Evolutionary conservation across 53 echinoderm and acorn worm genomes (phyloP).

Genomic region (Paelopatides confundens): DNA sequence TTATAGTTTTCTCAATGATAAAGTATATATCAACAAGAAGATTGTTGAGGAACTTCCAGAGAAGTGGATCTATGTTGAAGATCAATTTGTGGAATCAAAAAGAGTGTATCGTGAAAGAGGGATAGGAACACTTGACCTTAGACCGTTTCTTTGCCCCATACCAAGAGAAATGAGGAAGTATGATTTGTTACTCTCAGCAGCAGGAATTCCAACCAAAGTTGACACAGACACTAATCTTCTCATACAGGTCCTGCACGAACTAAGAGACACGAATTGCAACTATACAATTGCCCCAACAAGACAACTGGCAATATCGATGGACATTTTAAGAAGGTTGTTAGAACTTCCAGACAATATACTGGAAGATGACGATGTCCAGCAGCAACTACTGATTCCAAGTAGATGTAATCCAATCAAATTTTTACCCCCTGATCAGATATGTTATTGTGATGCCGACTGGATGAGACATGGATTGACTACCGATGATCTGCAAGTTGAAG

Average conservation of each 20-base stretch:
- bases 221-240: background rate
- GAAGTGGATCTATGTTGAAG: slow-evolving; percentile 43
- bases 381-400: slow-evolving; percentile 32
- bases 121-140: background rate
- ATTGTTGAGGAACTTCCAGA: background rate
- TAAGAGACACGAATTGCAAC: background rate
- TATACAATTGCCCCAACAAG: background rate
- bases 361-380: background rate
- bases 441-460: slow-evolving; percentile 53
- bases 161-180: slow-evolving; percentile 34
- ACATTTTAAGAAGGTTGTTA: slow-evolving; percentile 11
- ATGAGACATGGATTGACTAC: background rate
- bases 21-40: background rate
- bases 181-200: slow-evolving; percentile 18
- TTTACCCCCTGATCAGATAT: slow-evolving; percentile 3
- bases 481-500: background rate
- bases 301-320: background rate
- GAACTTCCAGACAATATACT: background rate
- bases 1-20: slow-evolving; percentile 15
- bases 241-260: background rate
- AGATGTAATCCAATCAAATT: background rate
- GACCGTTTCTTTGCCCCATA: slow-evolving; percentile 21
- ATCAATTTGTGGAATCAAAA: slow-evolving; percentile 5
- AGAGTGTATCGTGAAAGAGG: background rate
- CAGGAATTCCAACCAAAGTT: background rate